phyloP scores from a whole-genome alignment of 2,113 vertebrate species.

The Collichthys lucidus region DNA sequence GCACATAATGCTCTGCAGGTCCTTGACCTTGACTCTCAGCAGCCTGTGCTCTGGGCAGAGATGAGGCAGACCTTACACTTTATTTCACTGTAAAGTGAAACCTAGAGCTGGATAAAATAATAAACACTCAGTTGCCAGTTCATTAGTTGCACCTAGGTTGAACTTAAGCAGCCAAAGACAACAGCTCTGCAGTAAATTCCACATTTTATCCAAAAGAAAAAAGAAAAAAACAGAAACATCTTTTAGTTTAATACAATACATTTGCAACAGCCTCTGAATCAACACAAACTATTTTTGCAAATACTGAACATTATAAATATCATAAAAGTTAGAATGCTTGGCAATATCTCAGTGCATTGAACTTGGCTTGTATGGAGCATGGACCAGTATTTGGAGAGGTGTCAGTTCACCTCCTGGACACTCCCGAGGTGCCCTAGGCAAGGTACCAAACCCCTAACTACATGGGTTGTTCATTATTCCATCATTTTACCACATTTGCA shows the following conservation, averaged over 20 bases:
- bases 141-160: neutral
- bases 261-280: neutral
- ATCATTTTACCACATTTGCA: too few species aligned
- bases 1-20: slow-evolving; percentile 11
- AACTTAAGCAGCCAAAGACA: neutral
- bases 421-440: too few species aligned
- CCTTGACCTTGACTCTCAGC: slow-evolving; percentile 14
- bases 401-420: too few species aligned
- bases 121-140: neutral
- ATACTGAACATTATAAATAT: too few species aligned
- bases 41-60: neutral
- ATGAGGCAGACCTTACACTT: neutral
- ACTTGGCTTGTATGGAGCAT: too few species aligned
- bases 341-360: too few species aligned
- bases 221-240: neutral
- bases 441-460: too few species aligned
- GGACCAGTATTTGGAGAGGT: too few species aligned
- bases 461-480: too few species aligned
- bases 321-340: too few species aligned
- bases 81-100: neutral
- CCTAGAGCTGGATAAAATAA: neutral
- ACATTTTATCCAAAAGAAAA: neutral
- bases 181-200: neutral
- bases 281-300: too few species aligned
- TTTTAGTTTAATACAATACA: neutral